These are phyloP conservation scores for Macrocentrus cingulum DNA, from an alignment of 1,140 invertebrate genomes.

Conservation along the genomic window DNA sequence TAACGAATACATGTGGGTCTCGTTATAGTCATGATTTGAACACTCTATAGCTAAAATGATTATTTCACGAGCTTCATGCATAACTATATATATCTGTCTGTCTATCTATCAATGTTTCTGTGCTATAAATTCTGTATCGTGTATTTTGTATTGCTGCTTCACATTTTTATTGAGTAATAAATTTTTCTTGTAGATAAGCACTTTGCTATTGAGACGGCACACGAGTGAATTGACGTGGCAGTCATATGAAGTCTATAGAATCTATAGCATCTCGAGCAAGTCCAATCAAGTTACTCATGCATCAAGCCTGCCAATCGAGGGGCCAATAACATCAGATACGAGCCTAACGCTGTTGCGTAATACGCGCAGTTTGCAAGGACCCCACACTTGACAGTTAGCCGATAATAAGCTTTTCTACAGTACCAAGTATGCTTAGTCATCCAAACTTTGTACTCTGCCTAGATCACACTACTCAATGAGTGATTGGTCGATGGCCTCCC, in stretches of 20 bases:
- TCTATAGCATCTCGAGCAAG: background rate
- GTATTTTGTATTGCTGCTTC: background rate
- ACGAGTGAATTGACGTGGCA: background rate
- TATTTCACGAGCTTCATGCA: too few species aligned
- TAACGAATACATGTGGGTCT: constrained; percentile 13
- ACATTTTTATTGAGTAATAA: too few species aligned
- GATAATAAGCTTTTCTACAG: constrained; percentile 35
- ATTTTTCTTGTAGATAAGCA: too few species aligned
- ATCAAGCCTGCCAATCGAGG: constrained; percentile 1
- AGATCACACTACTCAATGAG: background rate
- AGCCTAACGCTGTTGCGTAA: background rate
- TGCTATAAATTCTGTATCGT: background rate
- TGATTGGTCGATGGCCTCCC: too few species aligned
- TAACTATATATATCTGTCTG: too few species aligned
- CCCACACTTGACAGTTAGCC: constrained; percentile 25
- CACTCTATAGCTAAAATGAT: too few species aligned
- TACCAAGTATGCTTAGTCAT: constrained; percentile 38
- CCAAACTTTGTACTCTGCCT: constrained; percentile 5
- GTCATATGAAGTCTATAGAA: background rate
- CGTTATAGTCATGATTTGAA: constrained; percentile 14
- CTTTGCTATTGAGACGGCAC: too few species aligned
- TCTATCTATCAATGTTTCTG: background rate
- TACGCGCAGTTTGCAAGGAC: background rate
- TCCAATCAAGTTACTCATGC: background rate
- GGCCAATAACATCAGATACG: background rate